A percentile compares a stretch with the other conserved stretches of the same genome.
Evolutionary conservation across 2,113 vertebrate genomes (phyloP).

Genomic region (Verasper variegatus): DNA sequence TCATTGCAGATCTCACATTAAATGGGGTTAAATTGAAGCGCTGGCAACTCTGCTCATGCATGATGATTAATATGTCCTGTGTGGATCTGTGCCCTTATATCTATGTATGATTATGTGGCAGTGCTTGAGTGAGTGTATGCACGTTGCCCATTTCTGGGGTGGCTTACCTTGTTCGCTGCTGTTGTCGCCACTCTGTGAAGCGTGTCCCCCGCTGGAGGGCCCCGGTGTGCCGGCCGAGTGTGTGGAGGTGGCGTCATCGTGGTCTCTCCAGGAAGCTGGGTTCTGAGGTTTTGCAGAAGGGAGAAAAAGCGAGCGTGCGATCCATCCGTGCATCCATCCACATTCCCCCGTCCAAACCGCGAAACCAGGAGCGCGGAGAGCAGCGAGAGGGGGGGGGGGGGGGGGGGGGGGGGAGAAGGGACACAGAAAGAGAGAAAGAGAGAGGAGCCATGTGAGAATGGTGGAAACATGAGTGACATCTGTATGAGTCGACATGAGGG

Average conservation of each 20-base stretch:
- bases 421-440: slow-evolving; percentile 57
- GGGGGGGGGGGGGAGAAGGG: slow-evolving; percentile 18
- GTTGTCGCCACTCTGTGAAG: slow-evolving; percentile 99
- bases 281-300: slow-evolving; percentile 87
- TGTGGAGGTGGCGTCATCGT: slow-evolving; percentile 98
- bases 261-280: slow-evolving; percentile 99
- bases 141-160: slow-evolving; percentile 73
- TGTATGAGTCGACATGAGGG: slow-evolving; percentile 63
- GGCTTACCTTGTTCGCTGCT: slow-evolving; percentile 99
- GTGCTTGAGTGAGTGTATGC: slow-evolving; percentile 38
- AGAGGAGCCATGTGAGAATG: slow-evolving; percentile 83
- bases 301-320: slow-evolving; percentile 81
- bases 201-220: slow-evolving; percentile 98
- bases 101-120: slow-evolving; percentile 62
- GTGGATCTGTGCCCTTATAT: slow-evolving; percentile 44
- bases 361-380: slow-evolving; percentile 85
- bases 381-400: slow-evolving; percentile 28
- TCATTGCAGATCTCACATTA: slow-evolving; percentile 54
- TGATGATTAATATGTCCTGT: slow-evolving; percentile 58
- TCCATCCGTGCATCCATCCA: slow-evolving; percentile 81
- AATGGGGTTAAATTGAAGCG: slow-evolving; percentile 56
- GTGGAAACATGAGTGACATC: slow-evolving; percentile 76
- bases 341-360: slow-evolving; percentile 87
- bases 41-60: slow-evolving; percentile 50
- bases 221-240: slow-evolving; percentile 99